A percentile compares a stretch with the other conserved stretches of the same genome.
These are phyloP conservation scores for Acrobeloides nanus DNA, from an alignment of 2,888 invertebrate genomes.

Conservation along the genomic window DNA sequence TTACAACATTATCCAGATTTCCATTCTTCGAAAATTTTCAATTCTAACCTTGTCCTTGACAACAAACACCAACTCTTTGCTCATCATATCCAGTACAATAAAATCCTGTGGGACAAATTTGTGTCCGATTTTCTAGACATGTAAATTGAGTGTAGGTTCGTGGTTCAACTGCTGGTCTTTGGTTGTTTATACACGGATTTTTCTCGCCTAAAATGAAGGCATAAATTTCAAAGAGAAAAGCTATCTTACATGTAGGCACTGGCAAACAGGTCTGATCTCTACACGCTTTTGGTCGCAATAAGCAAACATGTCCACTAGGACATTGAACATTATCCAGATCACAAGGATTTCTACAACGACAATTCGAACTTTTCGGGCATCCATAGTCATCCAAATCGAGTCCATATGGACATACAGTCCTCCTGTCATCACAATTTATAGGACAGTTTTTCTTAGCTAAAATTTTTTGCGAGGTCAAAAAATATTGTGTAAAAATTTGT, in stretches of 20 bases:
- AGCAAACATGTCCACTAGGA: conserved; percentile 23
- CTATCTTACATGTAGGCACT: conserved; percentile 34
- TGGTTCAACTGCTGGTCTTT: conserved; percentile 25
- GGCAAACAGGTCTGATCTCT: conserved; percentile 27
- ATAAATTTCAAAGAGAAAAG: conserved; percentile 17
- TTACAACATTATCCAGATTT: no score
- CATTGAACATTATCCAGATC: conserved; percentile 22
- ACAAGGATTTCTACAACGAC: conserved; percentile 27
- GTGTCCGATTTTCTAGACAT: conserved; percentile 22
- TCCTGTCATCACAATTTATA: conserved; percentile 17
- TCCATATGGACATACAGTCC: conserved; percentile 25
- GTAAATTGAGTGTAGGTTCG: conserved; percentile 29
- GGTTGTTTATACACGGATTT: conserved; percentile 15
- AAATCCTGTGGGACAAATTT: conserved; percentile 31
- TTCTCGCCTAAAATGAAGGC: conserved; percentile 17
- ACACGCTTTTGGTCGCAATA: conserved; percentile 25
- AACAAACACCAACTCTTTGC: conserved; percentile 33
- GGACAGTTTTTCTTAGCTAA: no score
- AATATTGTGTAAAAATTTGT: background rate
- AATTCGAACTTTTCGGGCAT: conserved; percentile 25
- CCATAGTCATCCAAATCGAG: conserved; percentile 25
- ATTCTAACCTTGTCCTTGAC: no score
- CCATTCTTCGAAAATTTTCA: no score
- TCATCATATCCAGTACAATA: conserved; percentile 33
- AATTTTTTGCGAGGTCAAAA: no score